These are phyloP conservation scores for Rhinichthys klamathensis DNA, from an alignment of 2,113 vertebrate genomes.

Conservation along the genomic window DNA sequence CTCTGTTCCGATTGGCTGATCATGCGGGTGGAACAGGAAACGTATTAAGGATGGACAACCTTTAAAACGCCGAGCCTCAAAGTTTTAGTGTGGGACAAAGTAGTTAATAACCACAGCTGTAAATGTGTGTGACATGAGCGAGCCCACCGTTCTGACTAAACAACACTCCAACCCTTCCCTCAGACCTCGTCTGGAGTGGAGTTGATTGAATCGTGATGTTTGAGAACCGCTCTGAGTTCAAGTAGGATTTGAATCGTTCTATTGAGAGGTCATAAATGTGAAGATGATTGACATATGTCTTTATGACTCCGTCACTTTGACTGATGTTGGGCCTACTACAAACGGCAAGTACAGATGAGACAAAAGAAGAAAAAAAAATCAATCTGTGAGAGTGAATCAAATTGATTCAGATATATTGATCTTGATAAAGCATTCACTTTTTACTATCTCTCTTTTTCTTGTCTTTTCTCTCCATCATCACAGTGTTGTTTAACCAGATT, in stretches of 20 bases:
- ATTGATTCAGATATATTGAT: slow-evolving; percentile 22
- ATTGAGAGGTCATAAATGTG: background rate
- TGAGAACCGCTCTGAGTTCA: slow-evolving; percentile 7
- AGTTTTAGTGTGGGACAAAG: slow-evolving; percentile 52
- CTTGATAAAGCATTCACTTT: background rate
- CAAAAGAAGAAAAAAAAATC: slow-evolving; percentile 21
- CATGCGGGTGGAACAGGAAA: slow-evolving; percentile 87
- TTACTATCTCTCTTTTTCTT: background rate
- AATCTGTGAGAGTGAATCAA: slow-evolving; percentile 7
- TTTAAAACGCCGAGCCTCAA: slow-evolving; percentile 58
- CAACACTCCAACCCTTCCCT: slow-evolving; percentile 6
- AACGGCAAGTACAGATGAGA: slow-evolving; percentile 45
- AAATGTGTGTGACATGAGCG: slow-evolving; percentile 10
- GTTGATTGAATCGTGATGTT: slow-evolving; percentile 5
- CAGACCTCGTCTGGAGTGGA: background rate
- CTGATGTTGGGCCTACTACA: background rate
- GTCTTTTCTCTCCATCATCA: background rate
- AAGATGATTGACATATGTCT: slow-evolving; percentile 33
- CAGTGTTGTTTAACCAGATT: background rate
- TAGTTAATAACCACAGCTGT: slow-evolving; percentile 41
- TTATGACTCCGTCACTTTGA: slow-evolving; percentile 13
- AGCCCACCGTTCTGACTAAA: slow-evolving; percentile 34
- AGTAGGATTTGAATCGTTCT: slow-evolving; percentile 4
- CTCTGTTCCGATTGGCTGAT: slow-evolving; percentile 96
- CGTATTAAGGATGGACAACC: slow-evolving; percentile 83